These are phyloP conservation scores for Rutilus rutilus DNA, from an alignment of 2,113 vertebrate species.

Conservation along the genomic window DNA sequence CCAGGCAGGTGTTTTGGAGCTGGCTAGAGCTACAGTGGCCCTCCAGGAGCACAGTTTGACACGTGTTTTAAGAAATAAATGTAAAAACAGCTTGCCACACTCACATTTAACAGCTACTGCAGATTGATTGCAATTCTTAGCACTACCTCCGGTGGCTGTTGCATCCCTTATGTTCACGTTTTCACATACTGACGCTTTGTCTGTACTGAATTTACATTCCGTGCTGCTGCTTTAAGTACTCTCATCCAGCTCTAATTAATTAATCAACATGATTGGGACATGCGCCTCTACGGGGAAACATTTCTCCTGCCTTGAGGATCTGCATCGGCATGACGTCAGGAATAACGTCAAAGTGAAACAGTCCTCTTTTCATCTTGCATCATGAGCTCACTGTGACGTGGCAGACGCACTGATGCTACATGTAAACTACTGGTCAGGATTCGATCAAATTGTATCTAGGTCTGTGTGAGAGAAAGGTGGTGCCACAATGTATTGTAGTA, in stretches of 20 bases:
- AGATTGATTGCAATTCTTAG: slow-evolving; percentile 50
- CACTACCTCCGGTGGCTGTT: slow-evolving; percentile 46
- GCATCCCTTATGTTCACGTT: slow-evolving; percentile 49
- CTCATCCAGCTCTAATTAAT: slow-evolving; percentile 38
- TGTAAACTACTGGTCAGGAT: neutral
- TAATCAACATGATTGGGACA: slow-evolving; percentile 31
- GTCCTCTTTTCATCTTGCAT: slow-evolving; percentile 33
- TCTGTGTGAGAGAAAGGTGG: neutral
- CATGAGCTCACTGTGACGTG: neutral
- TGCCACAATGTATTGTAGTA: neutral
- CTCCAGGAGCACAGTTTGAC: too few species aligned
- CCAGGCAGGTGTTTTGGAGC: too few species aligned
- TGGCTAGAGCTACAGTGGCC: too few species aligned
- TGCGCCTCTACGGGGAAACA: neutral
- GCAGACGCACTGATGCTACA: neutral
- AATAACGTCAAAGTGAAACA: slow-evolving; percentile 53
- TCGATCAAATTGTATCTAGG: neutral
- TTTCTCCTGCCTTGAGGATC: slow-evolving; percentile 40
- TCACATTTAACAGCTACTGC: slow-evolving; percentile 39
- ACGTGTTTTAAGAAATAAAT: neutral
- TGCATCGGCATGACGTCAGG: slow-evolving; percentile 59
- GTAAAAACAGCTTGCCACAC: slow-evolving; percentile 12
- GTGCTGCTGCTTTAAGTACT: slow-evolving; percentile 28
- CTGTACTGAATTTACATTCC: slow-evolving; percentile 40
- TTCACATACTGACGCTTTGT: slow-evolving; percentile 42